phyloP scores from a whole-genome alignment of 2,113 vertebrate genomes.

The Archilochus colubris region DNA sequence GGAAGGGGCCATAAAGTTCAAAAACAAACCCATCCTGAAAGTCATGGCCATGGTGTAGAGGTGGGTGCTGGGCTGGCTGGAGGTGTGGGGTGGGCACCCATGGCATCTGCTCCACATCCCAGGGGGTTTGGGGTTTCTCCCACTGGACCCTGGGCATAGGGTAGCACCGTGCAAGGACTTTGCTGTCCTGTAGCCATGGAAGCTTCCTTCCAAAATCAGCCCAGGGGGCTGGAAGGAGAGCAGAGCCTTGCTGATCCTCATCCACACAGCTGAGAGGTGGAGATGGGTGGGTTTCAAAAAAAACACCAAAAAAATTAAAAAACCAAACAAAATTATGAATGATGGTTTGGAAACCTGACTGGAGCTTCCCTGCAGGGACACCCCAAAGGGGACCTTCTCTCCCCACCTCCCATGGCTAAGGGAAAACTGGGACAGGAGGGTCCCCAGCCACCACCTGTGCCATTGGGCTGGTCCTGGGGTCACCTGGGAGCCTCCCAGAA shows the following conservation, averaged over 20 bases:
- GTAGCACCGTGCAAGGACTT: neutral
- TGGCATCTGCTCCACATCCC: accelerated
- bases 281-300: too few relatives aligned
- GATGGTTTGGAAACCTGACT: neutral
- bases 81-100: neutral
- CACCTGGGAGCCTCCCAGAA: too few relatives aligned
- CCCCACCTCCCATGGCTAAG: neutral
- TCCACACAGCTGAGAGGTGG: neutral
- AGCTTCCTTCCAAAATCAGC: neutral
- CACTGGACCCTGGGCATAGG: too few relatives aligned
- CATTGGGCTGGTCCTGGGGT: too few relatives aligned
- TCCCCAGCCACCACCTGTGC: neutral
- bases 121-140: neutral
- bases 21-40: neutral
- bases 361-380: neutral
- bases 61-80: accelerated
- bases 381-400: neutral
- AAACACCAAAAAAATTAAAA: neutral
- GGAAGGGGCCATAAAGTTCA: neutral
- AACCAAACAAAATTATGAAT: too few relatives aligned
- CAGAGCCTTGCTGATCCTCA: neutral
- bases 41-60: neutral
- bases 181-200: accelerated
- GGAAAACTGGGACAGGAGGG: neutral
- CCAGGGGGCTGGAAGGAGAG: neutral